Base-by-base conservation (phyloP, 2,888 invertebrate species). In the Allacma fusca region DNA sequence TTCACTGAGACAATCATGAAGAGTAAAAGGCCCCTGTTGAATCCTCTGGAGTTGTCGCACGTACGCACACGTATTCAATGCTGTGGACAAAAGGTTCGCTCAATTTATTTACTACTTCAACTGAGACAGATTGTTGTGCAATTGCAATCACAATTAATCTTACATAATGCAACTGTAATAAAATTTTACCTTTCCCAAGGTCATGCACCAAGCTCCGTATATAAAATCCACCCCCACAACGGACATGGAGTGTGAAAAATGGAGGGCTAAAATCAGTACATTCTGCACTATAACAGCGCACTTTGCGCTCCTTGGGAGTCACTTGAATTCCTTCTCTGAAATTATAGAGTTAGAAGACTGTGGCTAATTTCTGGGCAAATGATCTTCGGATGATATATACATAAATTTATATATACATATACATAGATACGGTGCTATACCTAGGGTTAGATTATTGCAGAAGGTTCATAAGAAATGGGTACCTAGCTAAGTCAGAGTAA, bases 401-500 rank as follows among this genome's bases (percentile, higher is more conserved):
- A n/a, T n/a, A n/a, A n/a, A n/a, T n/a, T n/a, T n/a, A n/a, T n/a
- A n/a, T n/a, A n/a, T n/a, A n/a, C n/a, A n/a, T n/a, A n/a, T n/a
- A n/a, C n/a, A n/a, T n/a, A n/a, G n/a, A n/a, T n/a, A n/a, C n/a
- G n/a, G n/a, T n/a, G n/a, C n/a, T n/a, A n/a, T n/a, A n/a, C n/a
- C n/a, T n/a, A n/a, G n/a, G n/a, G n/a, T n/a, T n/a, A n/a, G n/a
- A n/a, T n/a, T n/a, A 62, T 59, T 34, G 40, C 70, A 70, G 16
- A 5, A 12, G 16, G 19, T 34, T 21, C 23, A 12, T 9, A 62
- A 62, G n/a, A 9, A 59, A 1, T 24, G 34, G 2, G n/a, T 50
- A 85, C 85, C 83, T 80, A 12, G 80, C 81, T 21, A 82, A 78
- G 77, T 85, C 85, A 5, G 84, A 81, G 79, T 82, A 79, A 68